Conservation (phyloP, 2,797 vertebrate species). For the Malacoctenus gilli region DNA sequence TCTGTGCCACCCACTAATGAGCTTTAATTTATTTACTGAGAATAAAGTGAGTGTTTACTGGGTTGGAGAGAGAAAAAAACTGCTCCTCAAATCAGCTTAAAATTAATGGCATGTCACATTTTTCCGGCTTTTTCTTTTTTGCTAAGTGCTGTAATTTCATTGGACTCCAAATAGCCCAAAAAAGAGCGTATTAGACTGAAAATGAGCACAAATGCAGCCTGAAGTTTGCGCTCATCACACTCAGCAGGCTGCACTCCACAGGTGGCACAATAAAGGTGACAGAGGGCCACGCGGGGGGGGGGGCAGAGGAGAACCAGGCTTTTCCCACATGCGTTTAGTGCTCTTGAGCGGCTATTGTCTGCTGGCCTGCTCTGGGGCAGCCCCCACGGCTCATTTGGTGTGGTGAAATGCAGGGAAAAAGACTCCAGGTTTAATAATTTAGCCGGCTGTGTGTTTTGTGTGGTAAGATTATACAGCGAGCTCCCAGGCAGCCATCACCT, state of each 20-base stretch:
- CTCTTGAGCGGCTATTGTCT: constrained; percentile 22
- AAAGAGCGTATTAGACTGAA: neutral
- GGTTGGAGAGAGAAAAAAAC: neutral
- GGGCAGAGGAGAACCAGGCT: neutral
- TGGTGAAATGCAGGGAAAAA: constrained; percentile 70
- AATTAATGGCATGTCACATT: too few species aligned
- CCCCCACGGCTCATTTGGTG: constrained; percentile 51
- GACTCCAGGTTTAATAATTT: constrained; percentile 77
- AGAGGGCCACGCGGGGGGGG: neutral
- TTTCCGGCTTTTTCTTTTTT: neutral
- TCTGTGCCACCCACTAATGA: constrained; percentile 10
- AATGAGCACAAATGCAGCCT: neutral
- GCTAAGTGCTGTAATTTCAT: neutral
- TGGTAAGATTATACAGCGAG: constrained; percentile 73
- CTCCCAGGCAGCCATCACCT: constrained; percentile 48
- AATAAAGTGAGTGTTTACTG: neutral
- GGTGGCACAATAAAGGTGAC: constrained; percentile 15
- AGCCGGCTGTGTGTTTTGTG: constrained; percentile 63
- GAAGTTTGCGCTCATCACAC: neutral
- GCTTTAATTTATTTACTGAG: neutral
- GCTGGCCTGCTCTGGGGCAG: constrained; percentile 36
- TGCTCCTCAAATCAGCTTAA: neutral
- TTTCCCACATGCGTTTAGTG: constrained; percentile 25
- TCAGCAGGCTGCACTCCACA: constrained; percentile 30
- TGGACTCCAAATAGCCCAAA: constrained; percentile 1